Conservation (phyloP, 2,888 invertebrate genomes). For the Cepaea hortensis region DNA sequence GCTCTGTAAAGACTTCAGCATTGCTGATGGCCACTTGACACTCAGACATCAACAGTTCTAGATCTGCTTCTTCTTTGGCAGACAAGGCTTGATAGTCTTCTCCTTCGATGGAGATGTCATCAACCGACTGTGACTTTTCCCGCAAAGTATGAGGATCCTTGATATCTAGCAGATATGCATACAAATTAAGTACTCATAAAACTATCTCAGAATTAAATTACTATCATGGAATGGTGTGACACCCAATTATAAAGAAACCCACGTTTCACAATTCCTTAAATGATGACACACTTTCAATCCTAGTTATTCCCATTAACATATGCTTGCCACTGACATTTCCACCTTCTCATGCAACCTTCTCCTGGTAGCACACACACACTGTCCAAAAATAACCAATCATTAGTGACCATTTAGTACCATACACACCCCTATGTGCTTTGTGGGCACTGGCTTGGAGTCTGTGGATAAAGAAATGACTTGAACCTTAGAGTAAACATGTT, state of each 20-base stretch:
- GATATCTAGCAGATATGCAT: slow-evolving; percentile 55
- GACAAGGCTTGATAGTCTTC: slow-evolving; percentile 88
- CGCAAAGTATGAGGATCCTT: slow-evolving; percentile 57
- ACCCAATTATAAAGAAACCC: neutral
- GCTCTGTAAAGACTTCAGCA: slow-evolving; percentile 85
- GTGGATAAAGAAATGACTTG: too few species aligned
- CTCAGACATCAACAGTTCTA: slow-evolving; percentile 88
- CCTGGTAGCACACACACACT: too few species aligned
- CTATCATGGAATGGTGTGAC: too few species aligned
- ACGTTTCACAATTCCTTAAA: neutral
- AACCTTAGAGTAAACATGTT: too few species aligned
- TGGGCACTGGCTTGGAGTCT: too few species aligned
- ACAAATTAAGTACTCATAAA: neutral
- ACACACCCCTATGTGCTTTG: too few species aligned
- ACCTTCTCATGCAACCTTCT: too few species aligned
- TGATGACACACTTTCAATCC: too few species aligned
- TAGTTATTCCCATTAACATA: too few species aligned
- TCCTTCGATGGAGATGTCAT: slow-evolving; percentile 65
- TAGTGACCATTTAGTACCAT: too few species aligned
- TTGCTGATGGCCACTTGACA: slow-evolving; percentile 93
- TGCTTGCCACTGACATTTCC: too few species aligned
- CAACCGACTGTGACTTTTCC: slow-evolving; percentile 60
- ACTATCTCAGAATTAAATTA: neutral
- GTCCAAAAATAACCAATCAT: too few species aligned
- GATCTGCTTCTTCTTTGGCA: slow-evolving; percentile 89